Percentiles rank a stretch among this genome's conserved stretches.
phyloP scores from a whole-genome alignment of 1,140 invertebrate species.

The Chionoecetes opilio region DNA sequence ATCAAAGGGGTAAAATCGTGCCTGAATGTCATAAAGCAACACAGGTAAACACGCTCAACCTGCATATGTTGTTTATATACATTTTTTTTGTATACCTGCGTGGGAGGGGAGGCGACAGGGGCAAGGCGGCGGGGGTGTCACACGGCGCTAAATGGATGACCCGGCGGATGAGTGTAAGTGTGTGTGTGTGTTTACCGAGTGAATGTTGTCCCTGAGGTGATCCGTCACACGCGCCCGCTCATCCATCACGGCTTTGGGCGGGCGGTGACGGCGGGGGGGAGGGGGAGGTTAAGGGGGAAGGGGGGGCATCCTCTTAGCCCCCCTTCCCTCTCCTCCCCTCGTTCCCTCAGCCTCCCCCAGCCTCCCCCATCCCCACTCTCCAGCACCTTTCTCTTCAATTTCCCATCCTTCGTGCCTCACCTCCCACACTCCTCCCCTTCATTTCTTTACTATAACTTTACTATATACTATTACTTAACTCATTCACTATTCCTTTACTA shows the following conservation, averaged over 20 bases:
- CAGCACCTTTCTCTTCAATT: background rate
- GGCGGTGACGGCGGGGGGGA: constrained; percentile 24
- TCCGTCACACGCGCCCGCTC: constrained; percentile 45
- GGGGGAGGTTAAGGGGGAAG: background rate
- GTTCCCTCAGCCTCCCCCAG: background rate
- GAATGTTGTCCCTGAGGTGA: constrained; percentile 47
- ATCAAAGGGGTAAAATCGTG: background rate
- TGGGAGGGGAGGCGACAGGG: background rate
- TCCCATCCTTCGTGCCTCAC: background rate
- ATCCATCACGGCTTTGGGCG: constrained; percentile 54
- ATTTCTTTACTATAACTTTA: background rate
- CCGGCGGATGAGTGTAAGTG: constrained; percentile 27
- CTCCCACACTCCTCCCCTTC: background rate
- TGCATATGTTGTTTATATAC: background rate
- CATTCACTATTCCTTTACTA: constrained; percentile 34
- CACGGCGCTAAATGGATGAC: constrained; percentile 48
- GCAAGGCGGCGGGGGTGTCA: constrained; percentile 5
- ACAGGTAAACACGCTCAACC: background rate
- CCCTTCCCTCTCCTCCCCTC: background rate
- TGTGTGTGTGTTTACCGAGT: constrained; percentile 49
- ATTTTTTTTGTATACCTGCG: background rate
- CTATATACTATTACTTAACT: constrained; percentile 29
- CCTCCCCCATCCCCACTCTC: background rate
- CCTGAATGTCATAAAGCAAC: background rate
- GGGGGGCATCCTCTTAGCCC: background rate